Evolutionary conservation across 2,888 invertebrate genomes (phyloP), one percentile per base, ranked within the genome.

Genomic region (Leptinotarsa peninsularis): DNA sequence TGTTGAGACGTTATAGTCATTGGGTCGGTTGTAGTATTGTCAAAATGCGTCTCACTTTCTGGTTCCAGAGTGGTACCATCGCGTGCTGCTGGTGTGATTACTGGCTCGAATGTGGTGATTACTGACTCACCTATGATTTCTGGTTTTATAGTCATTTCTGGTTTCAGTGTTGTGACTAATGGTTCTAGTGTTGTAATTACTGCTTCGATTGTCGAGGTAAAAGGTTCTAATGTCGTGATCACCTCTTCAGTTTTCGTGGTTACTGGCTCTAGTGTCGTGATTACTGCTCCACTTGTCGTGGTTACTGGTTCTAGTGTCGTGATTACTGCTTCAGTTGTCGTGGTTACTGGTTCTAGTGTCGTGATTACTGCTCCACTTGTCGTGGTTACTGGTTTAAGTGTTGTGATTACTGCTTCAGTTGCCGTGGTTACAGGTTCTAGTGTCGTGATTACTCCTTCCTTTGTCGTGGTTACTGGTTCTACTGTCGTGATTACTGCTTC

Each of bases 261-360:
- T 13, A 43, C 43, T 43, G 43, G 10, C 3, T 43, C 43, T 10
- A 54, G 23, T 66, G 67, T 75, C 27, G 70, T 58, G 17, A 76
- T 73, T 60, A 27, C 58, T 43, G 33, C 10, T 43, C 3, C 33
- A 10, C 0, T 43, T 43, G 33, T 2, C 10, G 10, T 43, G 10
- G 33, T 43, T 43, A 73, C 76, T 66, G 49, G 69, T 77, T 60
- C 54, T 60, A 18, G 49, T 66, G 67, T 75, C 21, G 70, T 56
- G 15, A 76, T 73, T 60, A 27, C 58, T 43, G 33, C 10, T 43
- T 10, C 33, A 43, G 0, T 43, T 43, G 33, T 43, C 10, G 33
- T 43, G 33, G 33, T 43, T 43, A 73, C 75, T 66, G 50, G 71
- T 77, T 66, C 43, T 54, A 54, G 23, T 67, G 67, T 75, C 27